Percentiles rank a stretch among this genome's conserved stretches.
These are phyloP conservation scores for Macrotrachela quadricornifera DNA, from an alignment of 1,140 invertebrate species.

Conservation along the genomic window DNA sequence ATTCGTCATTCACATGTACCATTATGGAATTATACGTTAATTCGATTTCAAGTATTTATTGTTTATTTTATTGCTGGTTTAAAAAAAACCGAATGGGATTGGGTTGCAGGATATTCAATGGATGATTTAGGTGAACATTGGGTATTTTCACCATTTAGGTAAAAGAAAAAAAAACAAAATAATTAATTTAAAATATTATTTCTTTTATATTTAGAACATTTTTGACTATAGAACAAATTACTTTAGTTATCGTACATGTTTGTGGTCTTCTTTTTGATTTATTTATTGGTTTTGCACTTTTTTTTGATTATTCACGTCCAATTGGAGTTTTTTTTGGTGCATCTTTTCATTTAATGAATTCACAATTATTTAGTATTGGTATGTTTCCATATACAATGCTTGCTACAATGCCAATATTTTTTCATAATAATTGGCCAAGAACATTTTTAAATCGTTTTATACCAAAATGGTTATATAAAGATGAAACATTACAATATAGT, in stretches of 20 bases:
- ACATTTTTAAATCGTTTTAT: slow-evolving; percentile 12
- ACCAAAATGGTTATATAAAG: no score
- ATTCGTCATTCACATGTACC: slow-evolving; percentile 39
- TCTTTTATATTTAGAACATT: slow-evolving; percentile 38
- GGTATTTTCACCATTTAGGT: slow-evolving; percentile 64
- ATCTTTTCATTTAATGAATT: slow-evolving; percentile 69
- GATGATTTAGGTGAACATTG: slow-evolving; percentile 52
- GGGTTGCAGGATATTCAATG: slow-evolving; percentile 70
- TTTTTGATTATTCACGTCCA: slow-evolving; percentile 46
- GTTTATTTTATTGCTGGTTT: slow-evolving; percentile 70
- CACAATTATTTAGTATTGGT: slow-evolving; percentile 60
- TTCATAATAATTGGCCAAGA: slow-evolving; percentile 50
- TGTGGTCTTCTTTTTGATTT: slow-evolving; percentile 63
- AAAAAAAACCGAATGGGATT: slow-evolving; percentile 66
- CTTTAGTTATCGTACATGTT: slow-evolving; percentile 60
- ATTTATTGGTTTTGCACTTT: slow-evolving; percentile 57
- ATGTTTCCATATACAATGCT: slow-evolving; percentile 81
- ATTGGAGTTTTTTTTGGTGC: slow-evolving; percentile 50
- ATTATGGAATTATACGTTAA: slow-evolving; percentile 64
- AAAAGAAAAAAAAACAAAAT: slow-evolving; percentile 12
- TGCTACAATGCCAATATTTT: slow-evolving; percentile 62
- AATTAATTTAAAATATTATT: no score
- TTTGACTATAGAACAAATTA: slow-evolving; percentile 48
- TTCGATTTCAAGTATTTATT: slow-evolving; percentile 56
- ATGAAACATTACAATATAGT: slow-evolving; percentile 11